These are phyloP conservation scores for Falco punctatus DNA, from an alignment of 2,113 vertebrate species.

Conservation along the genomic window DNA sequence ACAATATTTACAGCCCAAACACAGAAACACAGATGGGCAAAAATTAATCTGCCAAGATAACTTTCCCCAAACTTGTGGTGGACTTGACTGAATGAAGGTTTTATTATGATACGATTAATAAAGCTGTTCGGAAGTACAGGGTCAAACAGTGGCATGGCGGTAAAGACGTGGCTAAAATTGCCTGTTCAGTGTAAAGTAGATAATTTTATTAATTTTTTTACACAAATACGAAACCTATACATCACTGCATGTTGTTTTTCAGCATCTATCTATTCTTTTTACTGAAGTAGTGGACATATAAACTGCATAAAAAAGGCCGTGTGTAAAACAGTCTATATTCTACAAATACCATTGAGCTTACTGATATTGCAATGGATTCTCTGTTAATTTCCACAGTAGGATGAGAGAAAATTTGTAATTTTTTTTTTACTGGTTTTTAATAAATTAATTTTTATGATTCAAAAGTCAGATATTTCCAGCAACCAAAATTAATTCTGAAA, in stretches of 20 bases:
- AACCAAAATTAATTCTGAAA: conserved; percentile 9
- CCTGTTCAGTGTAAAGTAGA: neutral
- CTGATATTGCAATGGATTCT: neutral
- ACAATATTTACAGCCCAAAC: conserved; percentile 24
- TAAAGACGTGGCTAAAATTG: neutral
- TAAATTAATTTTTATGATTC: neutral
- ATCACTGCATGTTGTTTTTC: neutral
- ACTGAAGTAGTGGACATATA: neutral
- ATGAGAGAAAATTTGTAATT: neutral
- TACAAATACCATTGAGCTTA: neutral
- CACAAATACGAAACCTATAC: neutral
- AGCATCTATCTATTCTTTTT: neutral
- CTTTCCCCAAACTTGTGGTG: neutral
- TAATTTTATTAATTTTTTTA: neutral
- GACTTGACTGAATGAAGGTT: neutral
- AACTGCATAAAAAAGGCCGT: neutral
- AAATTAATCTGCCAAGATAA: conserved; percentile 31
- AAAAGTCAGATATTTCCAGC: neutral
- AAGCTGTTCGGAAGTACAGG: neutral
- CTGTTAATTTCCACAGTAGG: neutral
- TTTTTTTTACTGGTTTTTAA: neutral
- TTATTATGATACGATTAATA: neutral
- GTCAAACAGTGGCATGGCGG: neutral
- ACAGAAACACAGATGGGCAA: conserved; percentile 13
- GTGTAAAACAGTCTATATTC: neutral